Evolutionary conservation across 2,113 vertebrate species (phyloP), one percentile per base, ranked within the genome.

Genomic region (Pandion haliaetus): DNA sequence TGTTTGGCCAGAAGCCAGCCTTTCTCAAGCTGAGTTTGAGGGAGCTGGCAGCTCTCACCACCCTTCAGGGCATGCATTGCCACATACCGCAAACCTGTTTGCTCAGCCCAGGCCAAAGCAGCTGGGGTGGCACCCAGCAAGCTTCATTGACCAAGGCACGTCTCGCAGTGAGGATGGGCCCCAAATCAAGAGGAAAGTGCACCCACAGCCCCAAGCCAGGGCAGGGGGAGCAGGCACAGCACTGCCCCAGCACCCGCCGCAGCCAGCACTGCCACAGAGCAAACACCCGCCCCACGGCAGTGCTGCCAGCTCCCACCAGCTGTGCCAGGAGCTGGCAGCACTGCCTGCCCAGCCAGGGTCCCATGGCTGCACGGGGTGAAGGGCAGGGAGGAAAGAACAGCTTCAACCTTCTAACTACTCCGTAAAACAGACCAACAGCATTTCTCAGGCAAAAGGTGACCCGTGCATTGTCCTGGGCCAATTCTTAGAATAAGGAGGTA

Each of bases 351-450:
- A 36, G 57, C 16, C 58, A 52, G 69, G 15, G 36, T 31, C 52
- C 52, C 44, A 26, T 44, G 2, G 4, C 40, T 15, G 29, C 3
- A 0, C 5, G 2, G 17, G 19, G 9, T 5, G 34, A n/a, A 50
- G 25, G 54, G 52, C 32, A 47, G 21, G 21, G 52, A 47, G 20
- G 52, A 38, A 32, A 57, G 65, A 79, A 36, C 24, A 59, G 54
- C 49, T 38, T 88, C 47, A 69, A 15, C 38, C 36, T 42, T 55
- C 16, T 8, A 45, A 2, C 25, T 40, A 5, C 50, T 58, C 42
- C 0, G 0, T 7, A 12, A 45, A 93, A 19, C 15, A 49, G 72
- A 50, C 25, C 0, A 0, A 40, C 13, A 14, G 65, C 3, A 1
- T 45, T n/a, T 25, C 57, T 50, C 25, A 36, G 34, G 66, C n/a